Conservation (phyloP, 2,797 vertebrate species). For the Cephalopachus bancanus region DNA sequence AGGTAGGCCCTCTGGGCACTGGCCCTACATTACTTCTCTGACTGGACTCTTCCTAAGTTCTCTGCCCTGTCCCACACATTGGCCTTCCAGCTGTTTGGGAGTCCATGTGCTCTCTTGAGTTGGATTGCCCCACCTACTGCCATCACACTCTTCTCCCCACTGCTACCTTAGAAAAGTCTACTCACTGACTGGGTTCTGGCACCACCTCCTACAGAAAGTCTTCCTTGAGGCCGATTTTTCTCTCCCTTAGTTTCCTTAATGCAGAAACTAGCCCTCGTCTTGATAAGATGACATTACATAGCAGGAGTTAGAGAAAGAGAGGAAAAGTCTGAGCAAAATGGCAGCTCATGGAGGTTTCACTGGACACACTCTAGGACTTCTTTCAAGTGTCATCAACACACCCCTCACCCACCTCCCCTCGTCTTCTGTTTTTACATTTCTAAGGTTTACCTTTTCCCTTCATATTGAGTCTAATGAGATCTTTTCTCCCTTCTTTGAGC, state of each 20-base stretch:
- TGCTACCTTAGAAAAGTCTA: not conserved
- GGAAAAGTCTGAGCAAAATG: not conserved
- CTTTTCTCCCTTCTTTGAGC: not conserved
- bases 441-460: not conserved
- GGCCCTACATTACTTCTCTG: not conserved
- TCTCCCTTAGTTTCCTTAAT: not conserved
- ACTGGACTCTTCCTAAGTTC: not conserved
- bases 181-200: not conserved
- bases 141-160: not conserved
- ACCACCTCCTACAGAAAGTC: not conserved
- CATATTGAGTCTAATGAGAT: not conserved
- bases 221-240: not conserved
- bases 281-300: not conserved
- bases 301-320: constrained; percentile 1
- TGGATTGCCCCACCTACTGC: not conserved
- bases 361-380: not conserved
- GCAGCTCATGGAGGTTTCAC: not conserved
- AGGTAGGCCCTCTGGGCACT: no score
- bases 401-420: rapidly evolving
- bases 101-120: no score
- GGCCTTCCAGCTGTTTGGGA: not conserved
- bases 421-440: not conserved
- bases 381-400: not conserved
- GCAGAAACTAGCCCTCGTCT: not conserved
- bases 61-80: rapidly evolving